Conservation (phyloP, 2,113 vertebrate genomes). For the Gasterosteus aculeatus region DNA sequence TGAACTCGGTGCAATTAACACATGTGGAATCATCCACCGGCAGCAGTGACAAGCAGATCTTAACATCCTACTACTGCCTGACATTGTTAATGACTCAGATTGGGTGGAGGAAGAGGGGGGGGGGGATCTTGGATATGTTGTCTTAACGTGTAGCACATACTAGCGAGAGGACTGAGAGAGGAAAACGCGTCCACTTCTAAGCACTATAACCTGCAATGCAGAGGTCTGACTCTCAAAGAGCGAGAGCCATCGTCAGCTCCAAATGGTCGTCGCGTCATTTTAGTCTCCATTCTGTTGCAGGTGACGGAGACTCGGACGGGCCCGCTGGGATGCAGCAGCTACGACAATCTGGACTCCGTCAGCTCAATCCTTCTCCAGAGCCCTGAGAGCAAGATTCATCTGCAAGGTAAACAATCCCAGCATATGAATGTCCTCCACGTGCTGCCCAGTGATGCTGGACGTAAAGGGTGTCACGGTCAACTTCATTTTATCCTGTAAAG, state of each 20-base stretch:
- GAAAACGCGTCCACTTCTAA: not conserved
- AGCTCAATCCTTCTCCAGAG: conserved; percentile 99
- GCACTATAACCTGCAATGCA: not conserved
- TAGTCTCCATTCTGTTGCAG: conserved; percentile 76
- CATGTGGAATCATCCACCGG: conserved; percentile 13
- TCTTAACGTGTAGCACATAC: not conserved
- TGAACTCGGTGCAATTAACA: conserved; percentile 26
- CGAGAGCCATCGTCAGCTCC: not conserved
- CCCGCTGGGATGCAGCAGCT: conserved; percentile 98
- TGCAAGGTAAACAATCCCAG: conserved; percentile 89
- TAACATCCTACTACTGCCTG: conserved; percentile 7
- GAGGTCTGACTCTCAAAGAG: not conserved
- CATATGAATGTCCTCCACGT: conserved; percentile 24
- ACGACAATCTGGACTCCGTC: conserved; percentile 99
- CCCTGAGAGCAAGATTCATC: conserved; percentile 98
- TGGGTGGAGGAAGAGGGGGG: not conserved
- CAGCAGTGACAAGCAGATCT: conserved; percentile 21
- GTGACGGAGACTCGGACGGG: conserved; percentile 98
- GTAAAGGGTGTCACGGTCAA: conserved; percentile 24
- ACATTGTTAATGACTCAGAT: conserved; percentile 10
- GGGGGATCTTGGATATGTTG: conserved; percentile 1
- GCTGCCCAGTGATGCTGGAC: conserved; percentile 16
- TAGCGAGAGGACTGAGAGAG: not conserved
- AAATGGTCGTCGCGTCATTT: conserved; percentile 36
- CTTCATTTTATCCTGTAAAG: conserved; percentile 34